These are phyloP conservation scores for Empidonax alnorum DNA, from an alignment of 2,113 vertebrate species.

Conservation along the genomic window DNA sequence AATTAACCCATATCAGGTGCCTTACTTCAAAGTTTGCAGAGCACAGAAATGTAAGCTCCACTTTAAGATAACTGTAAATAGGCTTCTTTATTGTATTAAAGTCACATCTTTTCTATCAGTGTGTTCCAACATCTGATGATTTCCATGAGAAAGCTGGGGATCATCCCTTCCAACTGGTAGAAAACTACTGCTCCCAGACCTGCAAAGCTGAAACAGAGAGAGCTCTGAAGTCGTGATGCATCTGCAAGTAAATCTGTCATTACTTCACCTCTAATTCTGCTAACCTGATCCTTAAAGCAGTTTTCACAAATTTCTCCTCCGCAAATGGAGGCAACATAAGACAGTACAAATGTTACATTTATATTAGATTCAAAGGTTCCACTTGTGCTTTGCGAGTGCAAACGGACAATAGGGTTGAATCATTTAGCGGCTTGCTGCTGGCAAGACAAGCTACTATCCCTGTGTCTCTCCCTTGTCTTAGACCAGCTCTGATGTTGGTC, in stretches of 20 bases:
- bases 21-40: background rate
- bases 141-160: background rate
- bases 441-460: background rate
- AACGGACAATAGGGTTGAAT: too few species aligned
- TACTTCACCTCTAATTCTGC: background rate
- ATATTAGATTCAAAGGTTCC: background rate
- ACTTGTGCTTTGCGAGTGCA: background rate
- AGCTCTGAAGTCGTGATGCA: background rate
- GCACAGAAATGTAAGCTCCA: background rate
- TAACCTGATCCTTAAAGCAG: background rate
- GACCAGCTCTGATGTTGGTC: background rate
- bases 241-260: background rate
- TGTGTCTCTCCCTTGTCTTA: background rate
- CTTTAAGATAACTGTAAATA: background rate
- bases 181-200: background rate
- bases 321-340: background rate
- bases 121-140: background rate
- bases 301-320: background rate
- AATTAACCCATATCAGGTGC: background rate
- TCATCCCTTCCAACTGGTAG: background rate
- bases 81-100: background rate
- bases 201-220: background rate
- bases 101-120: background rate
- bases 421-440: background rate
- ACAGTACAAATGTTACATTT: background rate